A percentile compares a stretch with the other conserved stretches of the same genome.
These are phyloP conservation scores for Naja naja DNA, from an alignment of 2,113 vertebrate genomes.

Conservation along the genomic window DNA sequence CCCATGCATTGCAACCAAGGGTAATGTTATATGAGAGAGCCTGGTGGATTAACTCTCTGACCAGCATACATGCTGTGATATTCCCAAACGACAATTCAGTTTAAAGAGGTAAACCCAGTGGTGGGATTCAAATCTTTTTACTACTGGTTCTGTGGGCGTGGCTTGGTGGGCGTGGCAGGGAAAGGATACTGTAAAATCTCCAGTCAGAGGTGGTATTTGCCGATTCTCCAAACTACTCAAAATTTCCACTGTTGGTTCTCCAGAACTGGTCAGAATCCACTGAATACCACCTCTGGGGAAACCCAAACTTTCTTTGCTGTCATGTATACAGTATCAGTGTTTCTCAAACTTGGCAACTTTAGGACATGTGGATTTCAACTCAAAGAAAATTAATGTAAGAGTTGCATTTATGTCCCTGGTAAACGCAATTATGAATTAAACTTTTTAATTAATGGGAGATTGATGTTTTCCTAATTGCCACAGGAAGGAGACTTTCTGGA, in stretches of 20 bases:
- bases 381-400: background rate
- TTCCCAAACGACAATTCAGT: background rate
- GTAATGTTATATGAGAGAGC: background rate
- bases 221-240: no score
- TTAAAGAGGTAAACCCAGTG: background rate
- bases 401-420: background rate
- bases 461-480: background rate
- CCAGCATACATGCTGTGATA: background rate
- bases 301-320: background rate
- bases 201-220: no score
- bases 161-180: no score
- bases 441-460: background rate
- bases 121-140: background rate
- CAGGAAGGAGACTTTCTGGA: background rate
- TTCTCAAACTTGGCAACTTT: background rate
- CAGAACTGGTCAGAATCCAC: no score
- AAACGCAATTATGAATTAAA: background rate
- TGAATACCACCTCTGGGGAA: background rate
- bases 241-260: no score
- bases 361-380: background rate
- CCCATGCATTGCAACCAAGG: background rate
- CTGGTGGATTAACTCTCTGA: background rate
- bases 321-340: background rate
- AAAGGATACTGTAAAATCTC: no score
- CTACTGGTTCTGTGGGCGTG: no score